Conservation (phyloP, 2,888 invertebrate genomes). For the Acrobasis consociella region DNA sequence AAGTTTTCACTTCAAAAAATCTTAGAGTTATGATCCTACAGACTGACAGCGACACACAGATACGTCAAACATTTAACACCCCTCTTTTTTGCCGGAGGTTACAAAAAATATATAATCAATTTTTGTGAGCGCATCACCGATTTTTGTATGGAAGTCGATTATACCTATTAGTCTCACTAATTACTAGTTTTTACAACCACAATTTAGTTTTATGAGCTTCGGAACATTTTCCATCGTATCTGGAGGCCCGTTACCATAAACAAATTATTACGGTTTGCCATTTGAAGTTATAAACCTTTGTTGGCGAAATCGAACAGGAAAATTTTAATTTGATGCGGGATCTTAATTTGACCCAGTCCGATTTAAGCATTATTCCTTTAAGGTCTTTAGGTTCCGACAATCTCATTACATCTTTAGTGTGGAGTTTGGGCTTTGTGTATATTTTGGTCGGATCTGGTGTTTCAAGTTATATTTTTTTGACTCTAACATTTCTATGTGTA, state of each 20-base stretch:
- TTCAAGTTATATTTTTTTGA: no score
- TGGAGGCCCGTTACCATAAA: conserved; percentile 61
- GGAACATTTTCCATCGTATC: conserved; percentile 67
- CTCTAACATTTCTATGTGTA: no score
- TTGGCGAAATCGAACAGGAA: conserved; percentile 37
- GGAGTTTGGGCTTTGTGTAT: no score
- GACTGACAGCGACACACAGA: no score
- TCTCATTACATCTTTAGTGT: no score
- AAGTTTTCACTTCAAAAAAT: no score
- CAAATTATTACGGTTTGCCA: conserved; percentile 62
- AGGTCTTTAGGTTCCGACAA: no score
- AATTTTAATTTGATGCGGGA: background rate
- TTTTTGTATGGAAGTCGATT: conserved; percentile 69
- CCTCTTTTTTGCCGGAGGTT: no score
- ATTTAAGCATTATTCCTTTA: no score
- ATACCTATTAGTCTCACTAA: conserved; percentile 78
- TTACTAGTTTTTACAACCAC: conserved; percentile 71
- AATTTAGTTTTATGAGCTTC: conserved; percentile 72
- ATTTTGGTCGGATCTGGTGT: no score
- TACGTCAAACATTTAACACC: background rate
- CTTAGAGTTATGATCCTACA: no score
- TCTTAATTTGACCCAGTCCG: no score
- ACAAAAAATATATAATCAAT: background rate
- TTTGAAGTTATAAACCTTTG: conserved; percentile 59
- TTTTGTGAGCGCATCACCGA: conserved; percentile 50